Base-by-base conservation (phyloP, 2,113 vertebrate genomes). In the Microtus ochrogaster region DNA sequence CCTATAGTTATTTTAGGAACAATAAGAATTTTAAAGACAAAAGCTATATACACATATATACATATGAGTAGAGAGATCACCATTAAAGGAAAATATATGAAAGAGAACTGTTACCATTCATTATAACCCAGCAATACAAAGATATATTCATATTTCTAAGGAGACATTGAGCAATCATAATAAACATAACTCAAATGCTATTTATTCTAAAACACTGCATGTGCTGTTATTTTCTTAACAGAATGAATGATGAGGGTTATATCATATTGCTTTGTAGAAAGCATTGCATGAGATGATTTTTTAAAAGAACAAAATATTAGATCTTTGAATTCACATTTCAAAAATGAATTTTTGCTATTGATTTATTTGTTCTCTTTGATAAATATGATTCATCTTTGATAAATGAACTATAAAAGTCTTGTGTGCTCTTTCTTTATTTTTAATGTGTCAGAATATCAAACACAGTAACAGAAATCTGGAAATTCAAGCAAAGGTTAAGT, bases 331-430 rank as follows among this genome's bases (percentile, higher is more conserved):
- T 22, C 7, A 12, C 47, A 83, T 87, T 78, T 94, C 7, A 68
- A 88, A 95, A 92, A 47, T 6, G 2, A 92, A n/a, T 79, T 68
- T 52, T 26, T 87, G 47, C 5, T 14, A 90, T 78, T 92, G 79
- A 96, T 19, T 28, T 79, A 84, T 90, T 89, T 86, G 7, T 28
- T 24, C n/a, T 55, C 33, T 92, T 97, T 96, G 28, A 95, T 83
- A 83, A 95, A 79, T 5, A 94, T 2, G 14, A 83, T 83, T 36
- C 22, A 77, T 41, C 41, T 96, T 96, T 97, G 30, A 93, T 89
- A 72, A 85, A 28, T 89, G 36, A 96, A 61, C 10, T 83, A 41
- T 76, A 63, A 85, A 97, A 96, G 0, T 0, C 47, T 89, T 89
- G 65, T 52, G 13, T 70, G 28, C 28, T 87, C 76, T 52, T 58